Base-by-base conservation (phyloP, 2,113 vertebrate genomes). In the Callospermophilus lateralis region DNA sequence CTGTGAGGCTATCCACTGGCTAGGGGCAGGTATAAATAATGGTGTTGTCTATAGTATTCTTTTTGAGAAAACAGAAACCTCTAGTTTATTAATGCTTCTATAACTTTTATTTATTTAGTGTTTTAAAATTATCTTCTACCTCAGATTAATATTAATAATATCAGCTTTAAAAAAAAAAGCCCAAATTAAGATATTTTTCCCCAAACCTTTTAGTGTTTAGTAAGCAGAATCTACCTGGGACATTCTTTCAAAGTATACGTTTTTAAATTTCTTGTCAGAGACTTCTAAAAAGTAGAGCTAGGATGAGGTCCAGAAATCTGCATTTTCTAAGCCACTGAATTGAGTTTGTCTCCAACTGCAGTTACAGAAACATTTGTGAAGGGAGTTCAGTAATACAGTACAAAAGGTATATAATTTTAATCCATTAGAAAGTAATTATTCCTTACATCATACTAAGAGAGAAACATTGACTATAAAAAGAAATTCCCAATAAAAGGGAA, bases 401-500 rank as follows among this genome's bases (percentile, higher is more conserved):
- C 45, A 72, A 80, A 17, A 65, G n/a, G 8, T 73, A 22, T 30
- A 61, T 78, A 94, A 8, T 55, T 73, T 61, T 1, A 39, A 3
- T 78, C 30, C 8, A 90, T 76, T 55, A 42, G 28, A 28, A 88
- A 81, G 5, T 61, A 80, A 84, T 37, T 74, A 77, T 58, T 51
- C 16, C 28, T 58, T 80, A 22, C 8, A 16, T 70, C 34, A 37
- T 58, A 74, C 73, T 37, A 48, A 81, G 42, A 84, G 8, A 30
- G 86, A 84, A 81, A 61, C 6, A 86, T 9, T 95, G 39, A 81
- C 13, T 63, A 32, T 74, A 73, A 68, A 42, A 6, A 88, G 15
- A 74, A 96, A 94, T 55, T 78, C 78, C 32, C 28, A 77, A 42
- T 55, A 63, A 72, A 92, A 65, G 4, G 90, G 15, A 68, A 76